phyloP scores from a whole-genome alignment of 2,888 invertebrate species.

The Orgyia antiqua region DNA sequence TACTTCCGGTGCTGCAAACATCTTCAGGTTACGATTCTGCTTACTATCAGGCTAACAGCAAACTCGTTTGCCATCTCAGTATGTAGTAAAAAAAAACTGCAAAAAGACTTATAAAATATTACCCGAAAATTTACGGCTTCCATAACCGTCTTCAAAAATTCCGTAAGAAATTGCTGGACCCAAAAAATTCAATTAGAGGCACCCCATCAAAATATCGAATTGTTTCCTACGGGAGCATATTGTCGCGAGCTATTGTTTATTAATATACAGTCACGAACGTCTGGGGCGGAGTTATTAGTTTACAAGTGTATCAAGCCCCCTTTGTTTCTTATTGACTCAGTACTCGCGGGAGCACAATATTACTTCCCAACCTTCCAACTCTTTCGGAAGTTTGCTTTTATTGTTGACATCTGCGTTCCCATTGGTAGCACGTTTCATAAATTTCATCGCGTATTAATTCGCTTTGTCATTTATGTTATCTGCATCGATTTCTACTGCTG shows the following conservation, averaged over 20 bases:
- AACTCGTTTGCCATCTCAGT: too few species aligned
- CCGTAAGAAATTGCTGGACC: slow-evolving; percentile 6
- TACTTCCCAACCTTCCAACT: slow-evolving; percentile 74
- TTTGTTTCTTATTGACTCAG: slow-evolving; percentile 74
- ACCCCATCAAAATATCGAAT: slow-evolving; percentile 34
- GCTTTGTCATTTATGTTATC: slow-evolving; percentile 33
- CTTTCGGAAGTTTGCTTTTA: slow-evolving; percentile 74
- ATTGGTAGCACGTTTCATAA: slow-evolving; percentile 62
- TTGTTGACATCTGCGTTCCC: slow-evolving; percentile 71
- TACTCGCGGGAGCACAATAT: slow-evolving; percentile 43
- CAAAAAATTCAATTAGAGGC: slow-evolving; percentile 47
- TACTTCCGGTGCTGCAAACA: too few species aligned
- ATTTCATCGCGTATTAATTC: slow-evolving; percentile 47
- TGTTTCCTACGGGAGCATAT: slow-evolving; percentile 39
- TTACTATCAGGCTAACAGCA: too few species aligned
- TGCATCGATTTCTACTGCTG: slow-evolving; percentile 21
- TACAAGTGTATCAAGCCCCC: slow-evolving; percentile 76
- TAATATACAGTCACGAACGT: slow-evolving; percentile 50
- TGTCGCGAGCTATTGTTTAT: slow-evolving; percentile 58
- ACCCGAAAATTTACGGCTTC: too few species aligned
- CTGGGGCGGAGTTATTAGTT: slow-evolving; percentile 68
- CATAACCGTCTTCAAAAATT: slow-evolving; percentile 4
- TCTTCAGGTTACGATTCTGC: too few species aligned
- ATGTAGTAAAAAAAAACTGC: too few species aligned
- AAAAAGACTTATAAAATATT: too few species aligned